These are phyloP conservation scores for Dromius quadrimaculatus DNA, from an alignment of 2,888 invertebrate species.

Conservation along the genomic window DNA sequence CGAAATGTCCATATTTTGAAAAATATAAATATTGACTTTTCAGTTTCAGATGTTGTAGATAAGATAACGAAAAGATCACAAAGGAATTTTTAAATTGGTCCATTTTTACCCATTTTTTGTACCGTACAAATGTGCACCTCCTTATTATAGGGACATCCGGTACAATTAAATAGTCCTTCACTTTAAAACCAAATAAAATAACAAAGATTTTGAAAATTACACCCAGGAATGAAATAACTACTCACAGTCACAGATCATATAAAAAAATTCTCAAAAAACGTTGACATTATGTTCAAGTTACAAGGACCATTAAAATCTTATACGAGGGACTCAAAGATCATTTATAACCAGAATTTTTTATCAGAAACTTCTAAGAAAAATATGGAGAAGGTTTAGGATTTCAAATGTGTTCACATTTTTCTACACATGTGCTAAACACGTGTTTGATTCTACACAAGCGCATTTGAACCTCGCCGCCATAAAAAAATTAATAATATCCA, in stretches of 20 bases:
- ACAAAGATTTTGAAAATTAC: no score
- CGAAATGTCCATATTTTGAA: no score
- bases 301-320: not conserved
- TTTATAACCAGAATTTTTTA: constrained; percentile 7
- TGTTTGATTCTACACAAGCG: not conserved
- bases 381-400: not conserved
- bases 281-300: not conserved
- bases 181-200: not conserved
- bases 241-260: no score
- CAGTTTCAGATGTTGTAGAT: no score
- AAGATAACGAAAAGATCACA: no score
- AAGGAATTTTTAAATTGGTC: constrained; percentile 2
- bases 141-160: constrained; percentile 1
- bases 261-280: no score
- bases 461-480: no score
- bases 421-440: constrained; percentile 19
- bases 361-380: not conserved
- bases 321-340: not conserved
- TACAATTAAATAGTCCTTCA: not conserved
- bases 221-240: no score
- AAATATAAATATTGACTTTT: no score
- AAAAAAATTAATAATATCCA: no score
- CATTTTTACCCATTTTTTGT: not conserved
- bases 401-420: constrained; percentile 8
- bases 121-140: not conserved